These are phyloP conservation scores for Bellardia pandia DNA, from an alignment of 2,888 invertebrate species.

Conservation along the genomic window DNA sequence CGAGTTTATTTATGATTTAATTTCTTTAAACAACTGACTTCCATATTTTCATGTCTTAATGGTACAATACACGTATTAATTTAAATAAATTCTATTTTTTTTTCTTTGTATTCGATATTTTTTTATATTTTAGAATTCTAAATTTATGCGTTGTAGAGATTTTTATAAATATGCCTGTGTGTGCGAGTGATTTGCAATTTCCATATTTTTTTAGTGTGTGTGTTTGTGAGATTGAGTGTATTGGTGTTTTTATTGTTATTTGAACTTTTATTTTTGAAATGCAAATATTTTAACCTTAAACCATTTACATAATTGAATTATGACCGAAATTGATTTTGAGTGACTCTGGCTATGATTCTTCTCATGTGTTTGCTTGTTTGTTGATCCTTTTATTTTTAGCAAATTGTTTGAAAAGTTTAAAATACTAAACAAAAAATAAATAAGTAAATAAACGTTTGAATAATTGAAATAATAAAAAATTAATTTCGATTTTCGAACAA, in stretches of 20 bases:
- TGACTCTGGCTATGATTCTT: constrained; percentile 30
- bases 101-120: constrained; percentile 1
- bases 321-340: constrained; percentile 72
- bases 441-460: background rate
- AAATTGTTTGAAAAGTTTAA: constrained; percentile 38
- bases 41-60: constrained; percentile 5
- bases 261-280: constrained; percentile 55
- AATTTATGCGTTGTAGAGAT: constrained; percentile 67
- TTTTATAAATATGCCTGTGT: background rate
- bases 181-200: constrained; percentile 41
- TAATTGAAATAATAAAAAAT: constrained; percentile 21
- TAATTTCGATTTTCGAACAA: background rate
- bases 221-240: background rate
- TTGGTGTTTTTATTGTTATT: constrained; percentile 32
- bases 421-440: background rate
- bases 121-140: constrained; percentile 41
- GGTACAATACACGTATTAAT: constrained; percentile 38
- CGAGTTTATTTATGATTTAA: background rate
- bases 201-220: constrained; percentile 2
- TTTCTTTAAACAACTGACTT: constrained; percentile 7
- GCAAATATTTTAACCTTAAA: constrained; percentile 72
- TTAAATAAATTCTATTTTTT: constrained; percentile 52
- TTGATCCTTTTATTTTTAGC: constrained; percentile 46
- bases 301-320: constrained; percentile 73
- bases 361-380: background rate